Percentiles rank a stretch among this genome's conserved stretches.
These are phyloP conservation scores for Taeniopygia guttata DNA, from an alignment of 2,797 vertebrate species.

Conservation along the genomic window DNA sequence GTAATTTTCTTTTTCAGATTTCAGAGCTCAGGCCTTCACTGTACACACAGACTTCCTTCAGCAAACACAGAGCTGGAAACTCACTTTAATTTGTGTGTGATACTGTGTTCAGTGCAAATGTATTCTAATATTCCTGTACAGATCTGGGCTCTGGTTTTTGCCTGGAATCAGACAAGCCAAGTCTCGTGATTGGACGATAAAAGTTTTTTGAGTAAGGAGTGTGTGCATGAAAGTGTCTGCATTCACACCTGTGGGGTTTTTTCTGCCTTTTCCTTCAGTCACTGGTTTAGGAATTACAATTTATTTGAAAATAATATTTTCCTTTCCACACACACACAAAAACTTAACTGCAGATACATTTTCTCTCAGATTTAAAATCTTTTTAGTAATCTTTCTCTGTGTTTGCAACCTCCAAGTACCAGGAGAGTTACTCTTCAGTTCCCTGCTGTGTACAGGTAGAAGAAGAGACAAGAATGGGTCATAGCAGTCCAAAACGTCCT, in stretches of 20 bases:
- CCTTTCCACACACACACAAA: neutral
- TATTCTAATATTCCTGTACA: neutral
- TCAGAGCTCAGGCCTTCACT: neutral
- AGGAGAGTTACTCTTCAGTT: neutral
- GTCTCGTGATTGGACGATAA: neutral
- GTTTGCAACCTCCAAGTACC: neutral
- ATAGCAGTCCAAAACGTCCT: neutral
- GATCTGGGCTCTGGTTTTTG: neutral
- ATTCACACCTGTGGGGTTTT: accelerated
- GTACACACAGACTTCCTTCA: neutral
- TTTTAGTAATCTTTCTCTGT: neutral
- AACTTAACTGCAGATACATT: neutral
- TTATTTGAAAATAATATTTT: neutral
- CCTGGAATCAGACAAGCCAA: neutral
- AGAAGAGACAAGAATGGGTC: neutral
- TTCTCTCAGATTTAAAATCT: neutral
- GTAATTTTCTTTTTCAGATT: neutral
- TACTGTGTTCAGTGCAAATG: neutral
- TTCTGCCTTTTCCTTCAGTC: neutral
- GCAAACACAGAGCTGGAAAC: neutral
- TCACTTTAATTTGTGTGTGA: neutral
- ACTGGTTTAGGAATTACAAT: neutral
- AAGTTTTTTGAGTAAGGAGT: neutral
- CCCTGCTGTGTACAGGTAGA: neutral
- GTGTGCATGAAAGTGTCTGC: neutral